Conservation (phyloP, 1,140 invertebrate genomes). For the Scaptomyza montana region DNA sequence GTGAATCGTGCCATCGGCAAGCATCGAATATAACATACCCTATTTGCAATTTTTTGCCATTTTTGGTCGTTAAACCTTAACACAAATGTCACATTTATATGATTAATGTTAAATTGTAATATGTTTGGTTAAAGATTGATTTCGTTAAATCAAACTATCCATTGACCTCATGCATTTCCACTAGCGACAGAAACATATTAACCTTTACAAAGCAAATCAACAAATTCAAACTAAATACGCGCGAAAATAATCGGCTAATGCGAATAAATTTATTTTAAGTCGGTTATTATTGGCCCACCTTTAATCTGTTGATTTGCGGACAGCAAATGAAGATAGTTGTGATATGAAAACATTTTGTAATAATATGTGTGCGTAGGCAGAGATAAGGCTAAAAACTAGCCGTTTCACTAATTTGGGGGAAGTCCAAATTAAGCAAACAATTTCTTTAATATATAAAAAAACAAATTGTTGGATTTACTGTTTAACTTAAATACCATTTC, state of each 20-base stretch:
- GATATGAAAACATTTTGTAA: constrained; percentile 8
- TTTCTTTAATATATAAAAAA: constrained; percentile 19
- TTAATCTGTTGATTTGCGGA: constrained; percentile 30
- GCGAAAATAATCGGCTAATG: constrained; percentile 23
- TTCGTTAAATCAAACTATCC: not conserved
- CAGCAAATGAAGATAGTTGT: constrained; percentile 24
- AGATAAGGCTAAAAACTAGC: constrained; percentile 14
- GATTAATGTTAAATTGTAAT: not conserved
- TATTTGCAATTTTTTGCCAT: constrained; percentile 1
- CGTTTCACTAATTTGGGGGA: constrained; percentile 26
- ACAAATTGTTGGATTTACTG: constrained; percentile 30
- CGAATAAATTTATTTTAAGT: constrained; percentile 53
- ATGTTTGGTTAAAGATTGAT: not conserved
- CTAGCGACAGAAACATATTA: constrained; percentile 18
- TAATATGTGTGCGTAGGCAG: constrained; percentile 2
- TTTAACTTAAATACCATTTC: constrained; percentile 23
- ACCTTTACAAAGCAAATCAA: constrained; percentile 7
- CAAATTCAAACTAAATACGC: not conserved
- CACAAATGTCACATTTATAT: not conserved
- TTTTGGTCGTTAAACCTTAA: not conserved
- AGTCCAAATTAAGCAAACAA: constrained; percentile 30
- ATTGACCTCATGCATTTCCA: not conserved
- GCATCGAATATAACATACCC: constrained; percentile 22
- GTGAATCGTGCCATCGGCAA: not conserved
- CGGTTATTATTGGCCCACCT: constrained; percentile 28